These are phyloP conservation scores for Spilosoma lubricipeda DNA, from an alignment of 2,888 invertebrate genomes.

Conservation along the genomic window DNA sequence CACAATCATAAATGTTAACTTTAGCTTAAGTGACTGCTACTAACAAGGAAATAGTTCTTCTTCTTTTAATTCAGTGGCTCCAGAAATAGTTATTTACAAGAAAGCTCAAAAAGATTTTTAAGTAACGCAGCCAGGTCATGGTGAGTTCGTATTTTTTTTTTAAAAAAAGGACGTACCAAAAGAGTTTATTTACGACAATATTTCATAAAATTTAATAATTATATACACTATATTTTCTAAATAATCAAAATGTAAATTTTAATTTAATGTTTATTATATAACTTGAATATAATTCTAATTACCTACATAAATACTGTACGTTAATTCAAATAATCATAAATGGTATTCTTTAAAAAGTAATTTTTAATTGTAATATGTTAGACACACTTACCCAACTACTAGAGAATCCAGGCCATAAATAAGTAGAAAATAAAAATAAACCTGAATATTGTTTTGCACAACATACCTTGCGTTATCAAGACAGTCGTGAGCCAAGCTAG, in stretches of 20 bases:
- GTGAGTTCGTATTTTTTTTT: neutral
- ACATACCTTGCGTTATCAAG: conserved; percentile 54
- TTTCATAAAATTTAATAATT: neutral
- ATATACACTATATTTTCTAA: too few species aligned
- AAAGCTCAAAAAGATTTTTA: neutral
- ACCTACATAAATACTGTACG: neutral
- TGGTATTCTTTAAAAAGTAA: neutral
- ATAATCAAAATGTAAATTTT: neutral
- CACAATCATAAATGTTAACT: neutral
- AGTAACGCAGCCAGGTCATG: neutral
- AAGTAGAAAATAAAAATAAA: conserved; percentile 25
- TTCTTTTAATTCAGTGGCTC: too few species aligned
- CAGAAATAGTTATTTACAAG: neutral
- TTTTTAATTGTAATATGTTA: neutral
- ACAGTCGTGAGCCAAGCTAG: conserved; percentile 43
- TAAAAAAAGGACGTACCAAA: neutral
- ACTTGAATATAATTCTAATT: neutral
- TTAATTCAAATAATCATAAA: neutral
- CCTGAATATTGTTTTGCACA: conserved; percentile 35
- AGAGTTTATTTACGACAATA: neutral
- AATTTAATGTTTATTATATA: neutral
- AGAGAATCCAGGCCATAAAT: neutral
- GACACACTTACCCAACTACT: neutral
- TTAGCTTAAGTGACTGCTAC: neutral
- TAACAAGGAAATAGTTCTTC: neutral